Evolutionary conservation across 1,140 invertebrate species (phyloP).

Genomic region (Philopotamus ludificatus): DNA sequence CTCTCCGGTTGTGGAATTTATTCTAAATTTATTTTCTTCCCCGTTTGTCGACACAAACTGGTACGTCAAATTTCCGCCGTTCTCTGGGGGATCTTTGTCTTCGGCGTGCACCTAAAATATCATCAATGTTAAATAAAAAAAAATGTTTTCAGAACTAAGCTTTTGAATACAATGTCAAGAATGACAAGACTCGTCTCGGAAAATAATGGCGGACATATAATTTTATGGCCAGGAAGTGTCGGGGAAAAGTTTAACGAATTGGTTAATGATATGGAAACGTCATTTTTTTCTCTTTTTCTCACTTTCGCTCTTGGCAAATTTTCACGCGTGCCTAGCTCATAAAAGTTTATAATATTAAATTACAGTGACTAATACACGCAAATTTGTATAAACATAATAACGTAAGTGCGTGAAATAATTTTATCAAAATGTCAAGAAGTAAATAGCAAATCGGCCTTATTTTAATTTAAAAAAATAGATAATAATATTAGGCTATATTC

Average conservation of each 20-base stretch:
- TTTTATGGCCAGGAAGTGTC: conserved; percentile 21
- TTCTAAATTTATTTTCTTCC: conserved; percentile 74
- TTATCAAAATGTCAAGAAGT: no score
- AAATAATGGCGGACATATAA: conserved; percentile 17
- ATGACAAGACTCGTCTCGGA: conserved; percentile 5
- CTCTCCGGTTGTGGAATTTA: conserved; percentile 70
- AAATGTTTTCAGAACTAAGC: no score
- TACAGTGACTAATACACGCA: no score
- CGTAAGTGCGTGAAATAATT: no score
- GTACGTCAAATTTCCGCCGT: conserved; percentile 77
- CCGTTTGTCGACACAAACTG: conserved; percentile 73
- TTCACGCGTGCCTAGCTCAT: no score
- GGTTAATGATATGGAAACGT: conserved; percentile 30
- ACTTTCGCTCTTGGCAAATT: no score
- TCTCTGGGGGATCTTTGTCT: conserved; percentile 64
- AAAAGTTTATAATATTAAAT: no score
- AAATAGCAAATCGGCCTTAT: no score
- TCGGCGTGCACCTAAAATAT: conserved; percentile 50
- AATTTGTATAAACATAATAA: no score
- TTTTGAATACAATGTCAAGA: conserved; percentile 5
- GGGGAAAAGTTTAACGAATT: conserved; percentile 29
- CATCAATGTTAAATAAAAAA: conserved; percentile 22
- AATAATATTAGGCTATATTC: no score
- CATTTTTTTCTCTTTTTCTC: conserved; percentile 13
- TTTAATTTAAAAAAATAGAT: no score